Percentiles rank a stretch among this genome's conserved stretches.
These are phyloP conservation scores for Anthophora plumipes DNA, from an alignment of 2,888 invertebrate species.

Conservation along the genomic window DNA sequence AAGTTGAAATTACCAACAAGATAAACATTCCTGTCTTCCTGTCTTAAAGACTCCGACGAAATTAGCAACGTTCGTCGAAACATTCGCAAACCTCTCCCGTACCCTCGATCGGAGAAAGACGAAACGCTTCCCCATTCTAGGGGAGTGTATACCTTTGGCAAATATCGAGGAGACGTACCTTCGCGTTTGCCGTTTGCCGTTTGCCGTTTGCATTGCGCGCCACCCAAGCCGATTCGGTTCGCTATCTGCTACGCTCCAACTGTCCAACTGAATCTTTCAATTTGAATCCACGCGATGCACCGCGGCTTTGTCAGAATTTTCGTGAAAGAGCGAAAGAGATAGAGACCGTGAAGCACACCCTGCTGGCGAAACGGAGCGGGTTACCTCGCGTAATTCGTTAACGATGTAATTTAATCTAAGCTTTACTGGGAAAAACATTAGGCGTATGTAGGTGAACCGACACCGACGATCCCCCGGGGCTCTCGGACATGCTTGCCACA, in stretches of 20 bases:
- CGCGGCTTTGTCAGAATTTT: too few relatives aligned
- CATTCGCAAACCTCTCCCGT: neutral
- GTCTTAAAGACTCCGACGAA: neutral
- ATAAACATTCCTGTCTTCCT: too few relatives aligned
- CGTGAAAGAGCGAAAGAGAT: too few relatives aligned
- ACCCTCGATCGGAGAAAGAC: slow-evolving; percentile 8
- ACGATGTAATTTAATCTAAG: slow-evolving; percentile 64
- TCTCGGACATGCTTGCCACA: slow-evolving; percentile 62
- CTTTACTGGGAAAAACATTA: slow-evolving; percentile 44
- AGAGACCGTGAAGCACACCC: too few relatives aligned
- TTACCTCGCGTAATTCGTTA: slow-evolving; percentile 28
- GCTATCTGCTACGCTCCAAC: neutral
- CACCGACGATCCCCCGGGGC: slow-evolving; percentile 65
- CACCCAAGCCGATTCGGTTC: slow-evolving; percentile 2
- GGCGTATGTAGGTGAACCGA: slow-evolving; percentile 65
- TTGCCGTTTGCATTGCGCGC: neutral
- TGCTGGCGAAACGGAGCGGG: too few relatives aligned
- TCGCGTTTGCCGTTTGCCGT: neutral
- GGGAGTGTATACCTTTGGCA: neutral
- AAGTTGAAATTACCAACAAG: too few relatives aligned
- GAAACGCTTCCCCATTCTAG: neutral
- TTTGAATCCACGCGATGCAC: neutral
- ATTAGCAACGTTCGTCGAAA: neutral
- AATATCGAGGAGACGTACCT: neutral
- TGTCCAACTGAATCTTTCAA: neutral